These are phyloP conservation scores for Tetropium fuscum DNA, from an alignment of 2,888 invertebrate species.

Conservation along the genomic window DNA sequence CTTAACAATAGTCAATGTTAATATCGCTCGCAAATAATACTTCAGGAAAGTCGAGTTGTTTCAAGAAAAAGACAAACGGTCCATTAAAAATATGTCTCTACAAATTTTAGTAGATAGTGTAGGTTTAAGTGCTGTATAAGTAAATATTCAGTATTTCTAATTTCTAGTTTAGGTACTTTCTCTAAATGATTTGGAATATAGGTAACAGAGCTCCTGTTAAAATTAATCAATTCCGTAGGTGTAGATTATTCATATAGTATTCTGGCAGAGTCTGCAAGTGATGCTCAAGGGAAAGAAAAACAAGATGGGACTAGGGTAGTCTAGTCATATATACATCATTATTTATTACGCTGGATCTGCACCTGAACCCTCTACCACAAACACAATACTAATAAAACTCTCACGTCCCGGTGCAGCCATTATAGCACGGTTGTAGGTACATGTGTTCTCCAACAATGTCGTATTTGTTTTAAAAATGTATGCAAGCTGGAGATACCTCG, in stretches of 20 bases:
- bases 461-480: slow-evolving; percentile 59
- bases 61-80: no score
- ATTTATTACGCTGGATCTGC: slow-evolving; percentile 47
- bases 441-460: slow-evolving; percentile 55
- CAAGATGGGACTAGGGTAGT: slow-evolving; percentile 18
- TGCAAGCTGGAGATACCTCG: slow-evolving; percentile 44
- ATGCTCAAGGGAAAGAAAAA: slow-evolving; percentile 18
- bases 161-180: no score
- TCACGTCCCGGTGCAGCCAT: slow-evolving; percentile 55
- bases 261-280: slow-evolving; percentile 31
- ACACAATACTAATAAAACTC: slow-evolving; percentile 59
- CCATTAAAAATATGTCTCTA: no score
- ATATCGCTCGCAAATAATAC: no score
- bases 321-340: slow-evolving; percentile 46
- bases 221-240: slow-evolving; percentile 37
- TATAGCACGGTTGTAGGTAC: slow-evolving; percentile 53
- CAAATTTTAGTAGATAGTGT: no score
- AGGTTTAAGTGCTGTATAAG: no score
- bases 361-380: slow-evolving; percentile 51
- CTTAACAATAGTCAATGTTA: no score
- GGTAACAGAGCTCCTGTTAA: no score
- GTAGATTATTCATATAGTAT: slow-evolving; percentile 42
- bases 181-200: no score
- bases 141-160: no score
- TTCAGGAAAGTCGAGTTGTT: no score